These are phyloP conservation scores for Bombyx mandarina DNA, from an alignment of 1,140 invertebrate species.

Conservation along the genomic window DNA sequence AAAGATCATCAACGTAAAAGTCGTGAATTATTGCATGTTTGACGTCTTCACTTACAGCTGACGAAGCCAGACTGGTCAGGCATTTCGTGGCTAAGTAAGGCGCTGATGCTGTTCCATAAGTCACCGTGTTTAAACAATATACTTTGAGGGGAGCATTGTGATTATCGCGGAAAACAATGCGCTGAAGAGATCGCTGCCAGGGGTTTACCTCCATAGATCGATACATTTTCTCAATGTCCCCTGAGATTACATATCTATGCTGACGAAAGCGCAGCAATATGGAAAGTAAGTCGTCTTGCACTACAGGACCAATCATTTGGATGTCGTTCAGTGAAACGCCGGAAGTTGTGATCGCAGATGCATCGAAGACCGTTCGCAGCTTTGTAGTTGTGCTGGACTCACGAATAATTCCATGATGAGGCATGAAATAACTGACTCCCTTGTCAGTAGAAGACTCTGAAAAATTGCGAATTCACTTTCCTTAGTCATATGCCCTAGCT, in stretches of 20 bases:
- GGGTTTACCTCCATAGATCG: slow-evolving; percentile 27
- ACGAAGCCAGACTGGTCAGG: slow-evolving; percentile 27
- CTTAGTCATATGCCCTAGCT: slow-evolving; percentile 37
- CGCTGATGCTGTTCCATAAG: slow-evolving; percentile 29
- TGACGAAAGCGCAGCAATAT: slow-evolving; percentile 30
- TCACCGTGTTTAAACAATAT: slow-evolving; percentile 22
- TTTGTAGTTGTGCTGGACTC: slow-evolving; percentile 32
- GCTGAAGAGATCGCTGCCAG: slow-evolving; percentile 26
- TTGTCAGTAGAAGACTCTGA: not conserved
- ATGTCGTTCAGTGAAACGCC: slow-evolving; percentile 28
- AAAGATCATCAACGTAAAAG: slow-evolving; percentile 17
- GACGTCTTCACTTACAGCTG: not conserved
- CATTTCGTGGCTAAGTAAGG: slow-evolving; percentile 30
- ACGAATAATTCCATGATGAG: slow-evolving; percentile 51
- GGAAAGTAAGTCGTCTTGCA: slow-evolving; percentile 27
- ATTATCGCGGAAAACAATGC: slow-evolving; percentile 30
- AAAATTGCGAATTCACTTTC: no score
- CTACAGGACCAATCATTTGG: slow-evolving; percentile 28
- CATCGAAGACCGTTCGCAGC: slow-evolving; percentile 38
- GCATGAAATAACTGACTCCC: slow-evolving; percentile 27
- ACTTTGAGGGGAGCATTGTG: slow-evolving; percentile 7
- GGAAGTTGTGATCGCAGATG: slow-evolving; percentile 19
- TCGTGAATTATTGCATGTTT: slow-evolving; percentile 9
- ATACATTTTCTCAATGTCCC: slow-evolving; percentile 40
- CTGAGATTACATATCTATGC: slow-evolving; percentile 19